Percentiles rank a stretch among this genome's conserved stretches.
Evolutionary conservation across 2,797 vertebrate species (phyloP).

Genomic region (Masticophis lateralis): DNA sequence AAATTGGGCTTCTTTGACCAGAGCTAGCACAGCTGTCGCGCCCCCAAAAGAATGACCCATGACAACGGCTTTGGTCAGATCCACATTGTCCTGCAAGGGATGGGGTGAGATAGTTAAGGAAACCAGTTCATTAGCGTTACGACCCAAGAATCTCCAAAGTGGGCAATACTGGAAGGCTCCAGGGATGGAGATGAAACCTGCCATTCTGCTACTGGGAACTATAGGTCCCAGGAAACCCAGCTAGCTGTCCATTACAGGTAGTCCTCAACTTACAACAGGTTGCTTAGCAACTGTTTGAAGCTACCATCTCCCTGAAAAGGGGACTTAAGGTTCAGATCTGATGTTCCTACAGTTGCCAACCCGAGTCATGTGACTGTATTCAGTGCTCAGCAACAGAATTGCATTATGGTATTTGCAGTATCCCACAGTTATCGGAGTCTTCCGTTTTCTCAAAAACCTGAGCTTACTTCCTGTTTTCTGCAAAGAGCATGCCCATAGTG

Average conservation of each 20-base stretch:
- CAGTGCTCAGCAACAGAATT: neutral
- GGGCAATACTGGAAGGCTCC: neutral
- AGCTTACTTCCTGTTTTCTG: neutral
- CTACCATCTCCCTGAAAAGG: neutral
- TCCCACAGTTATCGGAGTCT: neutral
- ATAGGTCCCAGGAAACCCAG: neutral
- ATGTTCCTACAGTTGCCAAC: neutral
- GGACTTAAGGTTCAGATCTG: neutral
- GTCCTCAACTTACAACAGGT: neutral
- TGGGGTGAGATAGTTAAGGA: constrained; percentile 8
- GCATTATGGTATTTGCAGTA: neutral
- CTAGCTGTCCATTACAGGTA: neutral
- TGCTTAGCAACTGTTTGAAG: neutral
- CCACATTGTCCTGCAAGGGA: constrained; percentile 61
- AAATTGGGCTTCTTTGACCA: constrained; percentile 70
- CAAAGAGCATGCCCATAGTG: neutral
- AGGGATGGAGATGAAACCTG: neutral
- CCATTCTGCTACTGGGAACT: neutral
- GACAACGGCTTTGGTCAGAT: constrained; percentile 62
- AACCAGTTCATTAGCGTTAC: neutral
- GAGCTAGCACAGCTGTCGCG: constrained; percentile 68
- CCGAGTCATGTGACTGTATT: neutral
- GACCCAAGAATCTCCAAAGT: neutral
- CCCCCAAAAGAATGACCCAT: constrained; percentile 80
- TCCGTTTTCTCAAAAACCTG: neutral